These are phyloP conservation scores for Conus betulinus DNA, from an alignment of 1,140 invertebrate species.

Conservation along the genomic window DNA sequence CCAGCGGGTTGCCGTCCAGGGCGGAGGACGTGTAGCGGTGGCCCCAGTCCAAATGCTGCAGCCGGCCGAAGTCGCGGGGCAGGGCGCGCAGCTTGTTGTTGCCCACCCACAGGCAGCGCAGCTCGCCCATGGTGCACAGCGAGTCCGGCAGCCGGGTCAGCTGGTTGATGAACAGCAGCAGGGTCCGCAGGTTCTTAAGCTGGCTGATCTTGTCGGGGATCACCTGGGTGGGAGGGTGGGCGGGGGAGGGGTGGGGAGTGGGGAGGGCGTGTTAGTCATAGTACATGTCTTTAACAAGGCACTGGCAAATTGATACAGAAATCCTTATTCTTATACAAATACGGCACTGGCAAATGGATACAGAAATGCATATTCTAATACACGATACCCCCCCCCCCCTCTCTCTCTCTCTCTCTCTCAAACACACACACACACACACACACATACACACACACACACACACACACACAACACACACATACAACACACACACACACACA, in stretches of 20 bases:
- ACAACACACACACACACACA: too few relatives aligned
- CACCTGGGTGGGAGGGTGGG: background rate
- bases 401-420: too few relatives aligned
- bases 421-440: too few relatives aligned
- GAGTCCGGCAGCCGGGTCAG: conserved; percentile 70
- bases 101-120: conserved; percentile 74
- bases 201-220: conserved; percentile 69
- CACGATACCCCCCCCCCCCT: too few relatives aligned
- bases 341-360: too few relatives aligned
- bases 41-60: conserved; percentile 73
- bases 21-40: conserved; percentile 67
- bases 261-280: too few relatives aligned
- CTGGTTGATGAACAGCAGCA: conserved; percentile 72
- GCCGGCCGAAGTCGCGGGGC: conserved; percentile 69
- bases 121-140: conserved; percentile 65
- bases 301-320: too few relatives aligned
- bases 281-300: too few relatives aligned
- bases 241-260: background rate
- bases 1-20: conserved; percentile 73
- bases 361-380: too few relatives aligned
- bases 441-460: too few relatives aligned
- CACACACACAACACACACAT: too few relatives aligned
- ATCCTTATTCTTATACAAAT: too few relatives aligned
- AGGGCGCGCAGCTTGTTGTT: conserved; percentile 69
- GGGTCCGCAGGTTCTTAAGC: conserved; percentile 68